phyloP scores from a whole-genome alignment of 2,113 vertebrate species.

The Labeo catla region DNA sequence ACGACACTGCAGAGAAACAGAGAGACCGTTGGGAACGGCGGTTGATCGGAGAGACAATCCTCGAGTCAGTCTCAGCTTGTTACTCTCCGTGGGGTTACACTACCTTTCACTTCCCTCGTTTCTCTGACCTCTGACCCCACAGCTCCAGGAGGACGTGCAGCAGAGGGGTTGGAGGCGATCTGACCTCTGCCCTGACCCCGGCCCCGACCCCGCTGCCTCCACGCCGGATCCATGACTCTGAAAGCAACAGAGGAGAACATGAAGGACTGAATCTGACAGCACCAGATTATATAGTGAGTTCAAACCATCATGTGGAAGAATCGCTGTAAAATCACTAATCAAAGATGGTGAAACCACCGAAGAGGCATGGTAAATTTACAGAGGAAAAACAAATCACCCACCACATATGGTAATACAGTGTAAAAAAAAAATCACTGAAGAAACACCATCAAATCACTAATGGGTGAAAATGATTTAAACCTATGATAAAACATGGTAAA shows the following conservation, averaged over 20 bases:
- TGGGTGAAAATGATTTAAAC: too few species aligned
- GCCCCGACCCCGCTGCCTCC: conserved; percentile 82
- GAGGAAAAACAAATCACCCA: background rate
- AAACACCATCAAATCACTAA: too few species aligned
- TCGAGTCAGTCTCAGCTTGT: too few species aligned
- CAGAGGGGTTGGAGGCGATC: too few species aligned
- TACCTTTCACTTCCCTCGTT: background rate
- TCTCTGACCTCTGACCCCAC: conserved; percentile 31
- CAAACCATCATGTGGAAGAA: too few species aligned
- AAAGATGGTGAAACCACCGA: background rate
- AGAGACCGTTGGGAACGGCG: background rate
- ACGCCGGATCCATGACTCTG: conserved; percentile 83
- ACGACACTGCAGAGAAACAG: conserved; percentile 56
- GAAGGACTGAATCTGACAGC: background rate
- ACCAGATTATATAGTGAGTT: too few species aligned
- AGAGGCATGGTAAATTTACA: background rate
- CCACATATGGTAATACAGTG: too few species aligned
- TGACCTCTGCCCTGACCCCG: conserved; percentile 55
- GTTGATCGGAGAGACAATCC: too few species aligned
- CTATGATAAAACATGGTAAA: background rate
- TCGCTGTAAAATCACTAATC: background rate
- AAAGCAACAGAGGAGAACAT: background rate
- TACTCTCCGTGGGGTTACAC: background rate
- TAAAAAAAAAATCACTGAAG: background rate
- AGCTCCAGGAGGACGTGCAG: background rate